Evolutionary conservation across 1,140 invertebrate species (phyloP), one percentile per base, ranked within the genome.

Genomic region (Scaptomyza graminum): DNA sequence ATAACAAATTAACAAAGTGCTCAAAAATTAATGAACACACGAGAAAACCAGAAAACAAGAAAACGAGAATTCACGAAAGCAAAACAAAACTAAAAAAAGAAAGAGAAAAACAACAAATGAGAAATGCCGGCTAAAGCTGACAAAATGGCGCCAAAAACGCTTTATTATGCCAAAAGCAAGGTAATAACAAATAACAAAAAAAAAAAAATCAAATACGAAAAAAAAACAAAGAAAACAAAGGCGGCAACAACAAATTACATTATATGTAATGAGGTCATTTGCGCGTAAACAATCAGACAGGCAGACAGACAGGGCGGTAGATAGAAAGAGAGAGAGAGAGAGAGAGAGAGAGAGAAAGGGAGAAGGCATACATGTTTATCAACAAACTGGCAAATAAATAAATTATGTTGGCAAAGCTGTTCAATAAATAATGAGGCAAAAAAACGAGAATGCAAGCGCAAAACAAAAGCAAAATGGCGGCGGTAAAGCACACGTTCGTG

Each of bases 261-360:
- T 82, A 87, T 72, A 73, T 82, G 87, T 87, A 87, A 87, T 87
- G 83, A 87, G 83, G 83, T 87, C 83, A 87, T 87, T 87, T 88
- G 75, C 83, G 83, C 78, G 75, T 88, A 87, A 87, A 87, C 82
- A 87, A 88, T 88, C 81, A 64, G 65, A 59, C 65, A 56, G 57
- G 34, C 52, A 49, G 50, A 74, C 63, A 37, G 46, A 67, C 41
- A 44, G 15, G 56, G 15, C 18, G 7, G 15, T 7, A 61, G 4
- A 54, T 25, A 43, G 25, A 31, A 7, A 25, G 16, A 18, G 7
- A 9, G 9, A 63, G 1, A 46, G 31, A 56, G 39, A 37, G 5
- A 18, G 12, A 15, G 16, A 47, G 44, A 31, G 15, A 3, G 5
- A n/a, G 13, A 25, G 16, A 25, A 2, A 22, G 13, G 5, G 41